Base-by-base conservation (phyloP, 2,888 invertebrate genomes). In the Polietes domitor region DNA sequence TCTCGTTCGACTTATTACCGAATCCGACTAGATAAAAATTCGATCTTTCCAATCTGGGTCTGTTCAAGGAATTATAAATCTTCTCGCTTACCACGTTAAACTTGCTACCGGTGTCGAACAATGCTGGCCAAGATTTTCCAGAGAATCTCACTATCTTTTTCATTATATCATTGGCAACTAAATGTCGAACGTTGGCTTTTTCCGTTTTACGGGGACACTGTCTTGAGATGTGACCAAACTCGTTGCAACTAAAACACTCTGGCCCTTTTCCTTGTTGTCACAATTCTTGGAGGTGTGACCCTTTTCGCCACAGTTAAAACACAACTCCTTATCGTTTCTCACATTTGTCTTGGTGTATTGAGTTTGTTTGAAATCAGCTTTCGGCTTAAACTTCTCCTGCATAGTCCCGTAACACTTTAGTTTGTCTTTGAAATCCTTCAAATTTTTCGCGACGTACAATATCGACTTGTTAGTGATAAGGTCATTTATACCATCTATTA, bases 401-500 rank as follows among this genome's bases (percentile, higher is more conserved):
- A 26, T 70, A 3, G 37, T 43, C 37, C 24, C 43, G 17, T 43
- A 70, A 15, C 58, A 58, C 26, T 58, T 58, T 7, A 70, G 26
- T 7, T 73, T 73, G 17, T 73, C 32, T 37, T 73, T 73, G 50
- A 86, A 83, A 1, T 85, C 79, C 5, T 53, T 76, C 2, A 79
- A 26, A 50, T 79, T 58, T 17, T 71, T 70, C 24, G 84, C 81
- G 3, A 81, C 81, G 28, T 83, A 83, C 3, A 82, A 37, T 61
- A 85, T 71, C 0, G 63, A 21, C 74, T 85, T 84, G 24, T 85
- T 82, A 6, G 21, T 7, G 26, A 61, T 50, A 6, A 65, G 6
- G 55, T 89, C 89, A 0, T 77, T 72, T 17, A 92, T 89, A 1
- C 90, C 91, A 83, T 92, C 90, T 10, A 92, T 90, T 0, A 91